Evolutionary conservation across 2,113 vertebrate species (phyloP), one percentile per base, ranked within the genome.

Genomic region (Kobus ellipsiprymnus): DNA sequence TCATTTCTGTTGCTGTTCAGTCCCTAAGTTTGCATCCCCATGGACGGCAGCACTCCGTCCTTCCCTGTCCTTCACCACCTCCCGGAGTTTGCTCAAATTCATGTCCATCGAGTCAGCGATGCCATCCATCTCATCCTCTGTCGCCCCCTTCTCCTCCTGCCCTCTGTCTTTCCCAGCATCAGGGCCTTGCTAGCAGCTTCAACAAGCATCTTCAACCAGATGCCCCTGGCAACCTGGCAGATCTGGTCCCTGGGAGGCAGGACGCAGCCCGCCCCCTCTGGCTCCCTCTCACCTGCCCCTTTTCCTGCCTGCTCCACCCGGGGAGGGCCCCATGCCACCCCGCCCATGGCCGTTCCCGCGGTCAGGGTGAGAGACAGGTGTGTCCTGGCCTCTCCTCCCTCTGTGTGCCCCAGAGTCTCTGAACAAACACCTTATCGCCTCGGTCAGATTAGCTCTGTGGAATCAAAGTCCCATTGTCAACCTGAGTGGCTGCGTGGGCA

Each of bases 231-330:
- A 71, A 67, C 27, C 29, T 27, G 25, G 36, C 74, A 44, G 4
- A 33, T 2, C 7, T 5, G 0, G 7, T 74, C 6, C 23, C 60
- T 16, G 3, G 6, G 55, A 91, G 44, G 67, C 0, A n/a, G 87
- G 15, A 9, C 3, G 1, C 33, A 6, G 0, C 10, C 3, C 0
- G 23, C 33, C 12, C 7, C 33, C 29, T 40, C 13, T 13, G 25
- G 7, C 62, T 67, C 27, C 5, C 3, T 25, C 44, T 29, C 52
- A 12, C 7, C 2, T 54, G 11, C 23, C 10, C 14, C 1, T 54
- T 80, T 60, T 67, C 59, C 10, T 89, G 52, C 29, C 27, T 52
- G 0, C 33, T 4, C 9, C 23, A 54, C 16, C 13, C 1, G 3
- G 94, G 19, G 52, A 62, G 25, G 23, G 13, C 25, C 33, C 67